A percentile compares a stretch with the other conserved stretches of the same genome.
Evolutionary conservation across 2,888 invertebrate species (phyloP).

Genomic region (Morinoia aosen): DNA sequence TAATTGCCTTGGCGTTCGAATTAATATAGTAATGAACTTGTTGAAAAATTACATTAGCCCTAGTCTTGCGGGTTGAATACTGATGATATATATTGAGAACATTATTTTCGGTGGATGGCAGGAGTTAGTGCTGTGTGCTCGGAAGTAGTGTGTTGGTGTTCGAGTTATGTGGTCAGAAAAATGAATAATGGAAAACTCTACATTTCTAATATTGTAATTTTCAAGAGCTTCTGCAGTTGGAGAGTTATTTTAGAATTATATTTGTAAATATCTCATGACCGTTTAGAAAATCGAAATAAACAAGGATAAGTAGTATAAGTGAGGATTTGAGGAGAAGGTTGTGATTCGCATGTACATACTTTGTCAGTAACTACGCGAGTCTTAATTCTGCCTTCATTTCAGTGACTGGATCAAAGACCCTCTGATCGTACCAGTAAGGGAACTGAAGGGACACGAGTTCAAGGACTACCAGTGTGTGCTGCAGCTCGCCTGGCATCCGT

Average conservation of each 20-base stretch:
- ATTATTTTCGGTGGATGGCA: no score
- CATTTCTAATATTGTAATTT: background rate
- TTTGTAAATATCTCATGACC: background rate
- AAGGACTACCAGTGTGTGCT: constrained; percentile 87
- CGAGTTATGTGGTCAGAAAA: background rate
- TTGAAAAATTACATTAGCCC: no score
- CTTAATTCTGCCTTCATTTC: constrained; percentile 71
- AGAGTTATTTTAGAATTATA: background rate
- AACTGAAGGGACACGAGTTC: constrained; percentile 83
- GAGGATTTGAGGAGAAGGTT: background rate
- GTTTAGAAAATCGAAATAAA: no score
- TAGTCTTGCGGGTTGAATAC: no score
- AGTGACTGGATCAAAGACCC: constrained; percentile 89
- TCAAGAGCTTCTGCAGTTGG: background rate
- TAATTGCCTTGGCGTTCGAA: no score
- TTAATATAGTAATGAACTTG: no score
- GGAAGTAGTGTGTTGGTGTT: background rate
- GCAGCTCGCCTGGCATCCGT: constrained; percentile 92
- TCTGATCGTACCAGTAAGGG: constrained; percentile 96
- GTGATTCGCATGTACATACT: background rate
- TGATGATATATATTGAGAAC: no score
- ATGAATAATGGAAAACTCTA: background rate
- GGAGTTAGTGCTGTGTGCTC: no score
- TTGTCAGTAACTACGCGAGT: constrained; percentile 54
- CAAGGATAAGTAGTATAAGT: no score